These are phyloP conservation scores for Champsocephalus gunnari DNA, from an alignment of 2,797 vertebrate genomes.

Conservation along the genomic window DNA sequence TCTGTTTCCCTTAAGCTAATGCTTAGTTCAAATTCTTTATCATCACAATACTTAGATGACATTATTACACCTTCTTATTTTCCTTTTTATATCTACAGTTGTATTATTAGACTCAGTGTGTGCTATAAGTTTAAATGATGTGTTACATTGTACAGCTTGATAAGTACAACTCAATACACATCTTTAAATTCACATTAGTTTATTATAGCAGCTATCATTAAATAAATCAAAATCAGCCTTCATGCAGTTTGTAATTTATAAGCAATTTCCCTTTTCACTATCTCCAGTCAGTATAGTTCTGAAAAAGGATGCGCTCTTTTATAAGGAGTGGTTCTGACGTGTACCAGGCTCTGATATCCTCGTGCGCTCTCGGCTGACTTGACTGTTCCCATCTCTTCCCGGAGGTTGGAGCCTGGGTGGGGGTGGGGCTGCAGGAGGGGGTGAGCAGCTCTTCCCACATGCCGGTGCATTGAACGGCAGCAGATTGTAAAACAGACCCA, in stretches of 20 bases:
- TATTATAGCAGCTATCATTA: constrained; percentile 7
- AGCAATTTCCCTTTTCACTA: background rate
- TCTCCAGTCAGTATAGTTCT: background rate
- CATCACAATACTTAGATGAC: background rate
- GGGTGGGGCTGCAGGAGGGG: constrained; percentile 53
- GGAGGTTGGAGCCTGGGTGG: constrained; percentile 44
- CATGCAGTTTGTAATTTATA: constrained; percentile 28
- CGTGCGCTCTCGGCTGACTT: constrained; percentile 47
- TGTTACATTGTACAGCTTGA: background rate
- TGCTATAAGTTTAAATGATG: background rate
- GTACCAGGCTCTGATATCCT: constrained; percentile 37
- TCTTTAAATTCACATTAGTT: background rate
- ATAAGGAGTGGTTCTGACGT: constrained; percentile 7
- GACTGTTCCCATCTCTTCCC: constrained; percentile 36
- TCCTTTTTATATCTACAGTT: background rate
- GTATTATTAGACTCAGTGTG: background rate
- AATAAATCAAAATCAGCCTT: constrained; percentile 29
- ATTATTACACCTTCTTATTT: background rate
- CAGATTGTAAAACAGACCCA: constrained; percentile 68
- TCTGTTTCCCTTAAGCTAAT: background rate
- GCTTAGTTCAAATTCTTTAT: no score
- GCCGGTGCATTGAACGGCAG: constrained; percentile 68
- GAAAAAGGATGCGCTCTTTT: background rate
- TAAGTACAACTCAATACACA: background rate
- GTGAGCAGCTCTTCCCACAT: constrained; percentile 70